phyloP scores from a whole-genome alignment of 53 echinoderm and acorn worm genomes.

The Echinarachnius parma region DNA sequence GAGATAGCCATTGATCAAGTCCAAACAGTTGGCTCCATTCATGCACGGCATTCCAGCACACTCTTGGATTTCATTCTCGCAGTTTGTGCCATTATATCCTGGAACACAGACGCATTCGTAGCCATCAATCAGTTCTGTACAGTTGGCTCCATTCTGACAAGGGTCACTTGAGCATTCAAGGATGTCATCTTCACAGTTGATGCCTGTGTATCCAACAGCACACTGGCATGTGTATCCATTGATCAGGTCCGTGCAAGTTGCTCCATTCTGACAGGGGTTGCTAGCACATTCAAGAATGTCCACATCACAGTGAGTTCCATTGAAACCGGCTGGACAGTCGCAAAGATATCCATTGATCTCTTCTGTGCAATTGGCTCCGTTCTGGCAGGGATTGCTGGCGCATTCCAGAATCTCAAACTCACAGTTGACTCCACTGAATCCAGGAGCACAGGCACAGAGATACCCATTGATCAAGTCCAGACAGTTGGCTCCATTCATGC shows the following conservation, averaged over 20 bases:
- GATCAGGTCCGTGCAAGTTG: constrained; percentile 19
- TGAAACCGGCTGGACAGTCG: constrained; percentile 2
- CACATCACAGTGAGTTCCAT: constrained; percentile 28
- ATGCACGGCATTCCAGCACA: constrained; percentile 60
- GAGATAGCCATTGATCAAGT: constrained; percentile 55
- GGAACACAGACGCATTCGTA: constrained; percentile 11
- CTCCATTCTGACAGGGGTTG: constrained; percentile 70
- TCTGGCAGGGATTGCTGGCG: constrained; percentile 36
- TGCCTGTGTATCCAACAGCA: constrained; percentile 51
- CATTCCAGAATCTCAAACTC: constrained; percentile 26
- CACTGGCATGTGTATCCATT: constrained; percentile 2
- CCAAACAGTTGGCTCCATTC: constrained; percentile 66
- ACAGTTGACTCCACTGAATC: constrained; percentile 52
- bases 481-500: constrained; percentile 53
- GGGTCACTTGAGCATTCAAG: constrained; percentile 65
- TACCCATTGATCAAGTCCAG: constrained; percentile 17
- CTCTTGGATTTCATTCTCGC: constrained; percentile 51
- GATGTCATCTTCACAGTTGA: constrained; percentile 54
- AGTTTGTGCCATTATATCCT: constrained; percentile 37
- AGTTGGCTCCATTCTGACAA: constrained; percentile 61
- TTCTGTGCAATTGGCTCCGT: constrained; percentile 49
- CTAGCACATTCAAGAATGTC: constrained; percentile 47
- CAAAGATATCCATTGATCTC: constrained; percentile 41
- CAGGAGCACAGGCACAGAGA: constrained; percentile 27
- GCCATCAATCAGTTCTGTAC: constrained; percentile 20